Base-by-base conservation (phyloP, 1,140 invertebrate species). In the Holotrichia oblita region DNA sequence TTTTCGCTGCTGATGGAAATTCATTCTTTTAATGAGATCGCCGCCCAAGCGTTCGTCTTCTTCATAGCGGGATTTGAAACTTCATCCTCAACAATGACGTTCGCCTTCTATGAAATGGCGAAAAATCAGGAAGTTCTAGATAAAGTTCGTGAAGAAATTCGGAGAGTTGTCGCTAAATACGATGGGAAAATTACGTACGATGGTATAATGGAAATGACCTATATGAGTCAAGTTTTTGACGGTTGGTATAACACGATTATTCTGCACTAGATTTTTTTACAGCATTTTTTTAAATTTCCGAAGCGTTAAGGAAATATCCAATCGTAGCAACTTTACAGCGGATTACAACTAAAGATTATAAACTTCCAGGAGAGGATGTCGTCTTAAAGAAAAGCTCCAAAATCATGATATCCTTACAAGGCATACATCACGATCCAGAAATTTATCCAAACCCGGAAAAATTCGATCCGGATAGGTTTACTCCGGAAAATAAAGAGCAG, bases 401-500 rank as follows among this genome's bases (percentile, higher is more conserved):
- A 3, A 79, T 91, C 2, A 84, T 87, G 3, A 87, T 91, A 77
- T 87, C 89, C 0, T 74, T 89, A 0, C 89, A 88, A 78, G 88
- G 87, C 0, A 85, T 93, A 20, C 91, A 92, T 72, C 90, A 89
- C 79, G 90, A 93, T 84, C 87, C 89, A 2, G 83, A 89, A 7
- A 82, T 90, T 76, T 93, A 90, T 82, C 89, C 89, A 0, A 85
- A 91, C 14, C 92, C 92, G 0, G 80, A 89, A 7, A 81, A 84
- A 8, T 93, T 92, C 81, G 86, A 88, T 80, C 92, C 92, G 0
- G 91, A 93, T 72, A 85, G 92, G 76, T 93, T 93, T 79, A 84
- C 86, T 48, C 83, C 87, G 0, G 89, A 91, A 76, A 85, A 87
- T 64, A 83, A 87, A 4, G 85, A 85, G 40, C 83, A 85, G 8